Percentiles rank a stretch among this genome's conserved stretches.
phyloP scores from a whole-genome alignment of 2,888 invertebrate genomes.

The Melanotus villosus region DNA sequence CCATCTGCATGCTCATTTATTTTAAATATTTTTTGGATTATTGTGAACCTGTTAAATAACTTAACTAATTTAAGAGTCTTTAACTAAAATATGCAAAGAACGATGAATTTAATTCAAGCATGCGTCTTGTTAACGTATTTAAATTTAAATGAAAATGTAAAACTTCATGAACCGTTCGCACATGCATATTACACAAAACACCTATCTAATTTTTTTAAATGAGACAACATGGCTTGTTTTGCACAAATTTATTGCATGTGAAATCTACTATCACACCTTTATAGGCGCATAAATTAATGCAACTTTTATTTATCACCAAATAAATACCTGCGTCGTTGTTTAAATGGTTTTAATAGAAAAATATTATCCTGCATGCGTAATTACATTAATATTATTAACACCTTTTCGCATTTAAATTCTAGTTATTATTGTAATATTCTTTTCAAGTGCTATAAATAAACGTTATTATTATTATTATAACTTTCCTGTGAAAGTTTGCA shows the following conservation, averaged over 20 bases:
- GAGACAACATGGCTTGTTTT: conserved; percentile 29
- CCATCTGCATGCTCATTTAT: no score
- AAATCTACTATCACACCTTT: conserved; percentile 29
- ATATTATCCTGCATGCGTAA: not conserved
- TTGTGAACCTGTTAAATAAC: not conserved
- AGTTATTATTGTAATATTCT: not conserved
- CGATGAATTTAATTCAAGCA: no score
- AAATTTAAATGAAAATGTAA: conserved; percentile 11
- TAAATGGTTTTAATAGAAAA: not conserved
- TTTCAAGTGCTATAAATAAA: not conserved
- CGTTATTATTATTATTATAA: no score
- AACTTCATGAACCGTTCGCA: conserved; percentile 18
- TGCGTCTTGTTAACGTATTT: not conserved
- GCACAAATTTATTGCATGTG: conserved; percentile 35
- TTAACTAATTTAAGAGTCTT: no score
- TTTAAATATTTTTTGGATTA: no score
- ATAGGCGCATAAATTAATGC: conserved; percentile 38
- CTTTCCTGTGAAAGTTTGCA: no score
- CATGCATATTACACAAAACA: conserved; percentile 25
- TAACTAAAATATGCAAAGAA: no score
- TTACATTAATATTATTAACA: not conserved
- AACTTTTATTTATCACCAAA: conserved; percentile 34
- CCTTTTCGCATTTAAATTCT: not conserved
- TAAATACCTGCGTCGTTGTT: conserved; percentile 15
- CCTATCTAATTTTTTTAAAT: conserved; percentile 27